Evolutionary conservation across 2,888 invertebrate genomes (phyloP), one percentile per base, ranked within the genome.

Genomic region (Rhamnusium bicolor): DNA sequence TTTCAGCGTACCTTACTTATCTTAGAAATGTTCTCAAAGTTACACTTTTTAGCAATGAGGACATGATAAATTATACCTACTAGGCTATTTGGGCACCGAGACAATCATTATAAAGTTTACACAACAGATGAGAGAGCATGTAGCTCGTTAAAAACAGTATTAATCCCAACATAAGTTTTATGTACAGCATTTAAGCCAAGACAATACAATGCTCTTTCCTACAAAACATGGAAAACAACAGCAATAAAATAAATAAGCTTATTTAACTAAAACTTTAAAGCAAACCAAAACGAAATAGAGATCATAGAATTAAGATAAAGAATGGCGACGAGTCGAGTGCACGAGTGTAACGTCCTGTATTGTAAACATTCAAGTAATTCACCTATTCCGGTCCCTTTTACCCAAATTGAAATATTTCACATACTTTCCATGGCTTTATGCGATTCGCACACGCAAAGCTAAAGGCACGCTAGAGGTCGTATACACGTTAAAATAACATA

Each of bases 371-470:
- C 77, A 66, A 79, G 77, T 24, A 58, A 81, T 81, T 79, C 77
- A 76, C 76, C 75, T 77, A 76, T 79, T 80, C 74, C 70, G 72
- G 77, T 78, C 72, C 79, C 78, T 81, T 81, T 81, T 80, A 79
- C 76, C 77, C 72, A 80, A 81, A 81, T 81, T 81, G 80, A 78
- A 81, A 81, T 81, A 80, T 80, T 80, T 75, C 77, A 78, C 78
- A 77, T 79, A 79, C 75, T 80, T 80, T 74, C 69, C 29, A 8
- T 18, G 40, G 71, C 47, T 76, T 54, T 76, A 78, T 76, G 74
- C 63, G 74, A 69, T 73, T 65, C 18, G 53, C 69, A 51, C 78
- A 76, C 73, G 78, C 76, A 74, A 76, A 47, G 54, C 53, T 54
- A 60, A 69, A 53, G 65, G 67, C 75, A 73, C 72, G 75, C 71